Evolutionary conservation across 2,797 vertebrate genomes (phyloP).

Genomic region (Falco naumanni): DNA sequence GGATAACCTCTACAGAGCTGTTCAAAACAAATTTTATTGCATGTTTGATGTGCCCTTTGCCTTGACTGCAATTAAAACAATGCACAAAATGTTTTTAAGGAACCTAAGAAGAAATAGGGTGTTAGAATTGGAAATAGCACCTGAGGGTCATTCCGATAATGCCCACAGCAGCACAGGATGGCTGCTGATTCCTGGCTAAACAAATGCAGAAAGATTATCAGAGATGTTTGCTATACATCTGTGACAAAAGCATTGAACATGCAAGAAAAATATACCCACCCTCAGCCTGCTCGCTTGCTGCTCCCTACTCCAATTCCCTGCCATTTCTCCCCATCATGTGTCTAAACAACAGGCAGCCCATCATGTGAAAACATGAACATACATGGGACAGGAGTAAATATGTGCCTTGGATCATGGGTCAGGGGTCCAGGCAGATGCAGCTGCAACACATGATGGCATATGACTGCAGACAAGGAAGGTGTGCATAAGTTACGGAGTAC

Average conservation of each 20-base stretch:
- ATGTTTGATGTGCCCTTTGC: neutral
- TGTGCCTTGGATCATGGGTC: neutral
- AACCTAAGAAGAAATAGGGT: neutral
- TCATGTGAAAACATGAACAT: neutral
- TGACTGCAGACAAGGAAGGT: neutral
- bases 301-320: neutral
- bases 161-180: neutral
- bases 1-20: neutral
- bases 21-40: neutral
- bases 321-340: neutral
- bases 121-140: neutral
- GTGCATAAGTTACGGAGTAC: fast-evolving
- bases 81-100: neutral
- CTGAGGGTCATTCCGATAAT: neutral
- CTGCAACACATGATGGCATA: neutral
- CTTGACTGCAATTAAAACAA: neutral
- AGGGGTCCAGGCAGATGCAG: neutral
- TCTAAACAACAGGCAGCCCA: neutral
- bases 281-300: neutral
- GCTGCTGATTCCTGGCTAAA: neutral
- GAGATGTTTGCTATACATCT: neutral
- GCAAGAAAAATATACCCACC: neutral
- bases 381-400: neutral
- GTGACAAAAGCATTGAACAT: neutral
- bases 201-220: neutral